Evolutionary conservation across 2,888 invertebrate genomes (phyloP).

Genomic region (Yponomeuta sedellus): DNA sequence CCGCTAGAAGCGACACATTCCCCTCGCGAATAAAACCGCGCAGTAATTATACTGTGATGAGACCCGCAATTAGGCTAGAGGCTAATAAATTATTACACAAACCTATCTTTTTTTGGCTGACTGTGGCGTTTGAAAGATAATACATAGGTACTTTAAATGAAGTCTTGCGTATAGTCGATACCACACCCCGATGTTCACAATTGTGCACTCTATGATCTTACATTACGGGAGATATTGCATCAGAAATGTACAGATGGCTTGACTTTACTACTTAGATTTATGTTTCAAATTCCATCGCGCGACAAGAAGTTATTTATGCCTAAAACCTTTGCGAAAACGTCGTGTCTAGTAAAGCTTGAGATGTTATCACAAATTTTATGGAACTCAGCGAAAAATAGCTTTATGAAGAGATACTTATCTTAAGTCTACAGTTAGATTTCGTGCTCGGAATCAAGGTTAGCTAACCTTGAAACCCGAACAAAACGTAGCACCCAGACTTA

Average conservation of each 20-base stretch:
- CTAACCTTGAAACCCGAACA: not conserved
- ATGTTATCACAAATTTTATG: not conserved
- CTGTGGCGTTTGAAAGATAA: not conserved
- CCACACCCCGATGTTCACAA: too few relatives aligned
- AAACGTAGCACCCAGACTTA: not conserved
- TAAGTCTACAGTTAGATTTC: constrained; percentile 3
- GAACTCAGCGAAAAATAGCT: not conserved
- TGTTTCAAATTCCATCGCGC: not conserved
- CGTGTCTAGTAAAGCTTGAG: not conserved
- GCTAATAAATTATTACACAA: not conserved
- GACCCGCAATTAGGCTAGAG: constrained; percentile 14
- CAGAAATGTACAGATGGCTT: too few relatives aligned
- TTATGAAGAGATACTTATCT: not conserved
- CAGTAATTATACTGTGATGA: constrained; percentile 28
- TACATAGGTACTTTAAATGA: not conserved
- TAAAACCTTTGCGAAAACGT: not conserved
- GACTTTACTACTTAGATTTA: not conserved
- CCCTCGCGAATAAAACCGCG: constrained; percentile 36
- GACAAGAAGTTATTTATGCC: not conserved
- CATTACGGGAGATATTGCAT: too few relatives aligned
- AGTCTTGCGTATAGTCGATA: too few relatives aligned
- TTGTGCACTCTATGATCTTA: too few relatives aligned
- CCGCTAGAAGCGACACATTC: constrained; percentile 38
- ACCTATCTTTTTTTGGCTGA: not conserved
- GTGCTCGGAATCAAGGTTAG: constrained; percentile 1